phyloP scores from a whole-genome alignment of 2,113 vertebrate genomes.

The Coreoperca whiteheadi region DNA sequence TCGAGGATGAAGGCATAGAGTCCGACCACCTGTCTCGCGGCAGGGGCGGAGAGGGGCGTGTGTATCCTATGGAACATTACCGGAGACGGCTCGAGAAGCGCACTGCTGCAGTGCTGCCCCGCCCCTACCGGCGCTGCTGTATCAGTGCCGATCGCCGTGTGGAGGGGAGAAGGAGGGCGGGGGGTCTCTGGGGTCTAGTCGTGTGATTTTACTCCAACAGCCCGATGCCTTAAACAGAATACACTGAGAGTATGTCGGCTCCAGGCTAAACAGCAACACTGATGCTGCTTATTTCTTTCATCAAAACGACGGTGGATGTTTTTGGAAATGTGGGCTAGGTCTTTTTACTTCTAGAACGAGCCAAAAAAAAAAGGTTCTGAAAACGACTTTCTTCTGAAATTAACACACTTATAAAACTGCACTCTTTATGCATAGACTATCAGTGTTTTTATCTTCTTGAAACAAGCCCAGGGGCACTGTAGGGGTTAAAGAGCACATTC shows the following conservation, averaged over 20 bases:
- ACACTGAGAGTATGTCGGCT: background rate
- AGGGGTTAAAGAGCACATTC: background rate
- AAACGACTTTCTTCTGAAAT: too few relatives aligned
- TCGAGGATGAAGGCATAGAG: conserved; percentile 69
- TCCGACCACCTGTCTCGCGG: conserved; percentile 82
- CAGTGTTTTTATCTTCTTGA: background rate
- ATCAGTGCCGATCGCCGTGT: conserved; percentile 59
- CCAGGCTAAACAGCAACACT: background rate
- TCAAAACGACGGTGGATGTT: background rate
- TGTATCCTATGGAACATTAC: conserved; percentile 77
- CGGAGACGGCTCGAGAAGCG: conserved; percentile 76
- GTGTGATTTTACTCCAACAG: conserved; percentile 67
- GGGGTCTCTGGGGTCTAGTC: conserved; percentile 48
- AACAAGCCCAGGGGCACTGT: background rate
- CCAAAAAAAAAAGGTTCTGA: too few relatives aligned
- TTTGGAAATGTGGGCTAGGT: background rate
- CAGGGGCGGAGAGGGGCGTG: conserved; percentile 79
- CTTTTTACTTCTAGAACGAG: too few relatives aligned
- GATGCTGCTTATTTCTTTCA: background rate
- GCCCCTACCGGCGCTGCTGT: conserved; percentile 77
- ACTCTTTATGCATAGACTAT: background rate
- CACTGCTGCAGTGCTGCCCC: conserved; percentile 85
- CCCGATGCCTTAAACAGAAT: conserved; percentile 27
- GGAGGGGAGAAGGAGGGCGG: background rate
- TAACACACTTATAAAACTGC: background rate